phyloP scores from a whole-genome alignment of 2,888 invertebrate species.

The Callyntrura sp. region DNA sequence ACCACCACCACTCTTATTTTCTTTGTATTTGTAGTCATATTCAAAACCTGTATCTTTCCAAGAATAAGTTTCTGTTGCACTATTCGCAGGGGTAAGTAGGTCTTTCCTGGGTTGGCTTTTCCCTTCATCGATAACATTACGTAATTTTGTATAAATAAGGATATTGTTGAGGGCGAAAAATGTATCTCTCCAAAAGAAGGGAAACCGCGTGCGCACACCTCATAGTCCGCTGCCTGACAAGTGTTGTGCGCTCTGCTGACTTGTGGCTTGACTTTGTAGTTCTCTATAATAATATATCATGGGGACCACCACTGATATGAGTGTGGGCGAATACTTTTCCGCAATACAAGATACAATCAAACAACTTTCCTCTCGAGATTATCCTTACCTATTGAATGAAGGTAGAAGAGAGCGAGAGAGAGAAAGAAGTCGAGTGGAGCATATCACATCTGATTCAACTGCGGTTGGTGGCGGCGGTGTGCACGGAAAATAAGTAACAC shows the following conservation, averaged over 20 bases:
- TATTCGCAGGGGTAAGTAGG: not conserved
- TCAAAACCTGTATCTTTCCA: not conserved
- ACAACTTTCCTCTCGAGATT: conserved; percentile 62
- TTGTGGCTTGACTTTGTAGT: conserved; percentile 10
- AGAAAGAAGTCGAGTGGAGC: not conserved
- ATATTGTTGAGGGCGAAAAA: not conserved
- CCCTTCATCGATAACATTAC: conserved; percentile 26
- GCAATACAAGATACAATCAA: conserved; percentile 38
- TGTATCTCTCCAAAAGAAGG: not conserved
- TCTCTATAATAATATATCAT: conserved; percentile 1
- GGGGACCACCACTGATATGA: not conserved
- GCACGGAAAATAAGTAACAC: not conserved
- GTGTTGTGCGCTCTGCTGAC: not conserved
- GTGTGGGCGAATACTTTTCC: not conserved
- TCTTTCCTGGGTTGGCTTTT: not conserved
- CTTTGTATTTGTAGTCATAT: conserved; percentile 5
- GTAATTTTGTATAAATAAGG: not conserved
- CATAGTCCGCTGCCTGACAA: not conserved
- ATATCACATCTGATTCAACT: conserved; percentile 46
- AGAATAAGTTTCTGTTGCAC: not conserved
- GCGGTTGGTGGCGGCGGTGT: not conserved
- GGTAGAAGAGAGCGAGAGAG: not conserved
- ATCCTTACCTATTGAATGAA: conserved; percentile 19
- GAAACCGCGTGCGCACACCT: not conserved
- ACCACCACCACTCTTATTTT: not conserved